Conservation (phyloP, 1,140 invertebrate genomes). For the Tetragnatha versicolor region DNA sequence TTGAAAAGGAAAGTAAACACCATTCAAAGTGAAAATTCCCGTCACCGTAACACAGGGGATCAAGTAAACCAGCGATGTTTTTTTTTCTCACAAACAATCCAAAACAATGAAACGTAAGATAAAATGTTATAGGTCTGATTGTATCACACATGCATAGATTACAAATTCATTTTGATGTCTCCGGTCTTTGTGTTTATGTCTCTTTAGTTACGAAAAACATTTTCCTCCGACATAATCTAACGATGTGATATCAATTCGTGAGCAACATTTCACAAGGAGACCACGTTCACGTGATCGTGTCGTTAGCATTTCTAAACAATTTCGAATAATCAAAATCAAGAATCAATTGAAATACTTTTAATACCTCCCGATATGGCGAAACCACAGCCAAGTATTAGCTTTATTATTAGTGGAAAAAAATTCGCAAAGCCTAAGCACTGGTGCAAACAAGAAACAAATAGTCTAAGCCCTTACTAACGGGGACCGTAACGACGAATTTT, state of each 20-base stretch:
- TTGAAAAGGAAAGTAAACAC: not conserved
- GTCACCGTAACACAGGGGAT: not conserved
- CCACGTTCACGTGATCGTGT: too few relatives aligned
- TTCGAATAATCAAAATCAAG: not conserved
- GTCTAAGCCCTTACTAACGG: not conserved
- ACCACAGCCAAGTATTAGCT: slow-evolving; percentile 47
- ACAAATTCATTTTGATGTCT: too few relatives aligned
- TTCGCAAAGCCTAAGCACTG: slow-evolving; percentile 26
- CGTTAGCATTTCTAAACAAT: not conserved
- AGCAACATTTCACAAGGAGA: too few relatives aligned
- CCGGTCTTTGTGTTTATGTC: slow-evolving; percentile 3
- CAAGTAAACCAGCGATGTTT: too few relatives aligned
- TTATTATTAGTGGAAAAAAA: slow-evolving; percentile 50
- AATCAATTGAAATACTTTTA: slow-evolving; percentile 48
- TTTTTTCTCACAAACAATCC: too few relatives aligned
- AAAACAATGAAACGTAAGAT: not conserved
- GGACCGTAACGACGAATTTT: slow-evolving; percentile 13
- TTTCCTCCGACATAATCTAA: not conserved
- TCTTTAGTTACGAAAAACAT: slow-evolving; percentile 8
- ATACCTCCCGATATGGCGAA: slow-evolving; percentile 51
- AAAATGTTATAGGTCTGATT: not conserved
- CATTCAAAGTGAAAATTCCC: not conserved
- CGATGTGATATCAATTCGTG: too few relatives aligned
- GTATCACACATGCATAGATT: not conserved
- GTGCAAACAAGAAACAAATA: slow-evolving; percentile 50